Evolutionary conservation across 2,797 vertebrate species (phyloP).

Genomic region (Sebastiscus tertius): DNA sequence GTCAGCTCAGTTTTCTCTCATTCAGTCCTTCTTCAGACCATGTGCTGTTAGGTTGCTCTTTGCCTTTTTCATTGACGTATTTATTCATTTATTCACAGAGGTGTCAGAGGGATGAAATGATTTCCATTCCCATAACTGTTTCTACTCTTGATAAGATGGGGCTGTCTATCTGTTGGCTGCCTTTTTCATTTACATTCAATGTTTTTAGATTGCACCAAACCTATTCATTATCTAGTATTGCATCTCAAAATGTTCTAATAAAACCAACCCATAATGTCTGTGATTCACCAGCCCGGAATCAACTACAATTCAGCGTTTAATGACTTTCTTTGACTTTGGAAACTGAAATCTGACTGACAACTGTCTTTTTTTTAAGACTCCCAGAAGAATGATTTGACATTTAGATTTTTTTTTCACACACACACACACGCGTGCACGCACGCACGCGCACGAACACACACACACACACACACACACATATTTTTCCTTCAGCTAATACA

Average conservation of each 20-base stretch:
- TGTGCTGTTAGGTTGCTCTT: background rate
- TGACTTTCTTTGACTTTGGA: background rate
- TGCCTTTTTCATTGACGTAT: background rate
- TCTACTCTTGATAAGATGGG: background rate
- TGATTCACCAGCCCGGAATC: no score
- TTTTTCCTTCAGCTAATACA: background rate
- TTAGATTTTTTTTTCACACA: background rate
- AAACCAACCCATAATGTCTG: background rate
- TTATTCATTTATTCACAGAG: background rate
- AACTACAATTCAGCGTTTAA: background rate
- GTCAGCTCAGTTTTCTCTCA: background rate
- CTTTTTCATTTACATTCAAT: background rate
- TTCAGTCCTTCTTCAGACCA: background rate
- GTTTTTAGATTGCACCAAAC: background rate
- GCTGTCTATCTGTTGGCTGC: background rate
- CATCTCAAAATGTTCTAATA: background rate
- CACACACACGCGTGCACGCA: fast-evolving
- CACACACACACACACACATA: background rate
- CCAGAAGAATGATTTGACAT: background rate
- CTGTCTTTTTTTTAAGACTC: background rate
- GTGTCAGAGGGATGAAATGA: background rate
- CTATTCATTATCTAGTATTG: background rate
- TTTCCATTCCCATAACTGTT: background rate
- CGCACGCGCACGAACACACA: no score
- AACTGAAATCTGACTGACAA: background rate